These are phyloP conservation scores for Onychomys arenicola DNA, from an alignment of 2,797 vertebrate genomes.

Conservation along the genomic window DNA sequence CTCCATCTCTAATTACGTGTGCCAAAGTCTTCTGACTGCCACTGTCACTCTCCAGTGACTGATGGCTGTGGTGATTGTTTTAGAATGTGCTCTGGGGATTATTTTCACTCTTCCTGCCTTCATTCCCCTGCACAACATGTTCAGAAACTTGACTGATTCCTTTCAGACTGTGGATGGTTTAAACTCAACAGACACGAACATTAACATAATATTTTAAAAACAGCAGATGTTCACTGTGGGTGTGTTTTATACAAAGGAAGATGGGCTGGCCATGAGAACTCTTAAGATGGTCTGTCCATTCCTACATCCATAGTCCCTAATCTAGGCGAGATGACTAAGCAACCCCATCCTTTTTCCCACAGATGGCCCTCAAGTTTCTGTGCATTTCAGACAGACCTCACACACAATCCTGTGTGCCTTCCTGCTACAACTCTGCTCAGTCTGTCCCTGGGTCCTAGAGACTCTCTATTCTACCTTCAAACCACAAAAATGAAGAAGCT, in stretches of 20 bases:
- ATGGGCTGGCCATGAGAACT: not conserved
- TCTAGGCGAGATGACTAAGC: not conserved
- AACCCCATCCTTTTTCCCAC: not conserved
- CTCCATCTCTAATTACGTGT: constrained; percentile 66
- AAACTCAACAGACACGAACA: constrained; percentile 26
- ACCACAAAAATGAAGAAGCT: not conserved
- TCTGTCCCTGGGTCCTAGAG: not conserved
- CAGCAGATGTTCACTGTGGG: constrained; percentile 13
- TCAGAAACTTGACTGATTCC: constrained; percentile 29
- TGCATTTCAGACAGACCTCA: not conserved
- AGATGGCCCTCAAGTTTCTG: not conserved
- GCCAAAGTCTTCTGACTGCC: constrained; percentile 35
- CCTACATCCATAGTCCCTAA: not conserved
- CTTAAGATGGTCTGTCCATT: not conserved
- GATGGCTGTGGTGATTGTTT: constrained; percentile 40
- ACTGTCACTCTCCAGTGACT: constrained; percentile 12
- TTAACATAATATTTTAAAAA: constrained; percentile 57
- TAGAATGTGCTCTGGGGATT: not conserved
- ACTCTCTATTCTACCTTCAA: not conserved
- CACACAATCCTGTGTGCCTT: not conserved
- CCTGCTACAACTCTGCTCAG: not conserved
- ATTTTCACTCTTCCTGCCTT: not conserved
- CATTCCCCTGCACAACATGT: not conserved
- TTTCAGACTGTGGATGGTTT: not conserved
- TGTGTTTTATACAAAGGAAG: constrained; percentile 20